Percentiles rank a stretch among this genome's conserved stretches.
Evolutionary conservation across 2,113 vertebrate genomes (phyloP).

Genomic region (Monarcha castaneiventris): DNA sequence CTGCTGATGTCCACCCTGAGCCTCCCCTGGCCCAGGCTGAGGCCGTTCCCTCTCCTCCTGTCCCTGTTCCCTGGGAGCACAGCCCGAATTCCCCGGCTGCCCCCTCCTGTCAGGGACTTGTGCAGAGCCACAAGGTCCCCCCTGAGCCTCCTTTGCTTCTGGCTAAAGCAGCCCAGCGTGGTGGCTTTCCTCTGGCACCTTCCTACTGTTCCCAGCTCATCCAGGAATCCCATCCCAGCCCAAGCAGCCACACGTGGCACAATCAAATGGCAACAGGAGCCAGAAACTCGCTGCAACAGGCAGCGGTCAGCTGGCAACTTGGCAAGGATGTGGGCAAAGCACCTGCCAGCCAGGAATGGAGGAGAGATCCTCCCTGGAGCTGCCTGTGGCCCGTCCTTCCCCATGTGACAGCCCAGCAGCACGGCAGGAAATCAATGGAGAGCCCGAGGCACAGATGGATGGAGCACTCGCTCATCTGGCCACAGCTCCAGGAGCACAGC

Average conservation of each 20-base stretch:
- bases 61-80: neutral
- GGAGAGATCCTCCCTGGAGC: neutral
- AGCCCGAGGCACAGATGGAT: neutral
- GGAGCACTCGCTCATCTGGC: fast-evolving
- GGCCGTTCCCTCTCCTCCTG: fast-evolving
- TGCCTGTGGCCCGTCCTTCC: neutral
- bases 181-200: neutral
- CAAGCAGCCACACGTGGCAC: neutral
- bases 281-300: neutral
- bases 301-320: neutral
- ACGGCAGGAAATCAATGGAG: neutral
- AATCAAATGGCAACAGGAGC: neutral
- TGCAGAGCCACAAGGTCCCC: neutral
- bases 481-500: neutral
- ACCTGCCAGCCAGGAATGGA: neutral
- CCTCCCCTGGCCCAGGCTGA: fast-evolving
- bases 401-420: neutral
- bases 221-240: neutral
- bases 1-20: fast-evolving
- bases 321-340: neutral
- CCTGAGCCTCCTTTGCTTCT: neutral
- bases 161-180: neutral
- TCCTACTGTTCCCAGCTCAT: fast-evolving
- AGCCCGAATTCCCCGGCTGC: fast-evolving
- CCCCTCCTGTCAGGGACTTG: neutral